Evolutionary conservation across 1,140 invertebrate genomes (phyloP).

Genomic region (Drosophila willistoni): DNA sequence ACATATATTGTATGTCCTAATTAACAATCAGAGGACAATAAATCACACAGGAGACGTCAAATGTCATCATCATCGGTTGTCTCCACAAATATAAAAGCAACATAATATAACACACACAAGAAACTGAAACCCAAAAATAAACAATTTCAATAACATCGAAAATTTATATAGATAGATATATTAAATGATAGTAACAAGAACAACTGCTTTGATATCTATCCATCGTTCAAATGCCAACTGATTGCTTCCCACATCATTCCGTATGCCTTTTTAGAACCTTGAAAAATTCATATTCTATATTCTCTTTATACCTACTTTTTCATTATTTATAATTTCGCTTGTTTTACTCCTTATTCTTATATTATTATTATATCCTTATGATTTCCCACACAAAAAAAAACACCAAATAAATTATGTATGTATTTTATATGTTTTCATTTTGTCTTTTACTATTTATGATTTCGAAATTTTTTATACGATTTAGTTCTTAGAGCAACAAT

Average conservation of each 20-base stretch:
- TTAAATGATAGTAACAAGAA: conserved; percentile 20
- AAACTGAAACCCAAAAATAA: conserved; percentile 10
- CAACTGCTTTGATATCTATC: conserved; percentile 54
- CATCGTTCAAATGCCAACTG: conserved; percentile 82
- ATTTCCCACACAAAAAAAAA: conserved; percentile 2
- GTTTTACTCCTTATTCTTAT: conserved; percentile 26
- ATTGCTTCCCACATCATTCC: conserved; percentile 84
- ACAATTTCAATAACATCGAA: conserved; percentile 30
- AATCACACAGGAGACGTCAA: conserved; percentile 6
- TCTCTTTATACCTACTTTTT: conserved; percentile 27
- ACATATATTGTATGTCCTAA: conserved; percentile 44
- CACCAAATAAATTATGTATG: conserved; percentile 40
- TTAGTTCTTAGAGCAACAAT: conserved; percentile 58
- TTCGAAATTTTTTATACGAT: conserved; percentile 1
- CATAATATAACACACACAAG: neutral
- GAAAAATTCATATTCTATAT: conserved; percentile 71
- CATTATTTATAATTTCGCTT: conserved; percentile 33
- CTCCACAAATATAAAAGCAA: conserved; percentile 69
- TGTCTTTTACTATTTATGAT: conserved; percentile 21
- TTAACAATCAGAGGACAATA: conserved; percentile 60
- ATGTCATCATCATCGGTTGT: conserved; percentile 37
- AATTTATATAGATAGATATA: neutral
- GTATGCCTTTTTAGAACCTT: conserved; percentile 83
- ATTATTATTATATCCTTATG: conserved; percentile 45
- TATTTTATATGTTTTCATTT: neutral